Conservation (phyloP, 2,888 invertebrate genomes). For the Tinea trinotella region DNA sequence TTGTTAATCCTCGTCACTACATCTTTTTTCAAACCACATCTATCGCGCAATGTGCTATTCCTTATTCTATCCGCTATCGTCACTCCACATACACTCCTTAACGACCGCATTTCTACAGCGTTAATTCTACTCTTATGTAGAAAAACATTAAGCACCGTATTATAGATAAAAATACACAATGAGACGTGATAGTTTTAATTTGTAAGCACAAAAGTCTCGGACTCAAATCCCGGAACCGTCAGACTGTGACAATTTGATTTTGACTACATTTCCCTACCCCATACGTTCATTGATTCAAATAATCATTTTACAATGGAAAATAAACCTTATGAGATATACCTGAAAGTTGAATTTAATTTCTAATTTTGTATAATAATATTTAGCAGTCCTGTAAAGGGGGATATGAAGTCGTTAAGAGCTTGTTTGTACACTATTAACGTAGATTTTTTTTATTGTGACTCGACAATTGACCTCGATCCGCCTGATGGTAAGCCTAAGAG, state of each 20-base stretch:
- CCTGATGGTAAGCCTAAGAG: too few species aligned
- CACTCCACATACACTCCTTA: too few species aligned
- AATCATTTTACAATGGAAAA: not conserved
- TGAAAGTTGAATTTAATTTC: not conserved
- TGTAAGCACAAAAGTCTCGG: slow-evolving; percentile 21
- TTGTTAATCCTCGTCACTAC: too few species aligned
- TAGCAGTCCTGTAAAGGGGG: not conserved
- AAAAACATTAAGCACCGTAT: too few species aligned
- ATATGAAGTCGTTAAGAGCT: not conserved
- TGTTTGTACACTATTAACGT: not conserved
- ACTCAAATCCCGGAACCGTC: slow-evolving; percentile 30
- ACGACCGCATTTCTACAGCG: too few species aligned
- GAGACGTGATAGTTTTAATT: not conserved
- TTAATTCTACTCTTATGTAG: too few species aligned
- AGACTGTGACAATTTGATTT: slow-evolving; percentile 39
- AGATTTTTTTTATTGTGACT: too few species aligned
- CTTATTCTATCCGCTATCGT: too few species aligned
- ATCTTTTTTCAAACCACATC: too few species aligned
- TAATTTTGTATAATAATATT: not conserved
- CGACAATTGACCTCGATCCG: too few species aligned
- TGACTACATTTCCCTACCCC: slow-evolving; percentile 24
- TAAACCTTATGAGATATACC: not conserved
- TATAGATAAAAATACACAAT: too few species aligned
- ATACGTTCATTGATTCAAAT: slow-evolving; percentile 7
- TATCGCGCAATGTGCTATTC: too few species aligned